Evolutionary conservation across 1,140 invertebrate species (phyloP), one percentile per base, ranked within the genome.

Genomic region (Pomphorhynchus laevis): DNA sequence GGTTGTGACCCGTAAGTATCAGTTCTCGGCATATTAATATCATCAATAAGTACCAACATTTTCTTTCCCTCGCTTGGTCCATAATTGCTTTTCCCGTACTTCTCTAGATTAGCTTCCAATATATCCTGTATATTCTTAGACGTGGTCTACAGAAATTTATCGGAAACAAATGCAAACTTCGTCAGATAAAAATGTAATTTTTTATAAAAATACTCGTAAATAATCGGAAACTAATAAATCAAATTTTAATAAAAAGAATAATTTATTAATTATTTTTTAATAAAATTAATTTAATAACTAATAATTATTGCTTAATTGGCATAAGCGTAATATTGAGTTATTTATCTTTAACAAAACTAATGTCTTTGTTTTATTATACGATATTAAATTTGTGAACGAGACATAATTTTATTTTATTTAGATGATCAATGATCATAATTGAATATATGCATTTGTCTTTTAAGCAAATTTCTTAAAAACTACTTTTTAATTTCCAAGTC

Each of bases 1-100:
- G 73, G 72, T 50, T 76, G 73, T 0, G 72, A 72, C 0, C 72
- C 73, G 51, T 72, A 77, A 5, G 61, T 65, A 46, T 77, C 74
- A 46, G 72, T 72, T n/a, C 67, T 67, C 1, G 73, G 73, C 70
- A 76, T 75, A 53, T 77, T 77, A 46, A 77, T 68, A 51, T 79
- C 72, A 53, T 80, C 74, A 64, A 77, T 67, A 51, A 74, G 75
- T 1, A 67, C 66, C 34, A 77, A 64, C 61, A 77, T 65, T 46
- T 58, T 69, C 59, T 74, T 76, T 29, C 59, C 68, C 45, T 66
- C 69, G 17, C 64, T 53, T 0, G 73, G 73, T 1, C 70, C 64
- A 53, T 68, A 74, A 36, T 70, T 64, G 3, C 67, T 69, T 53
- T 74, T 77, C 0, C 70, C 74, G 32, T 71, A 61, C 57, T 76